Base-by-base conservation (phyloP, 2,888 invertebrate species). In the Rotaria magnacalcarata region DNA sequence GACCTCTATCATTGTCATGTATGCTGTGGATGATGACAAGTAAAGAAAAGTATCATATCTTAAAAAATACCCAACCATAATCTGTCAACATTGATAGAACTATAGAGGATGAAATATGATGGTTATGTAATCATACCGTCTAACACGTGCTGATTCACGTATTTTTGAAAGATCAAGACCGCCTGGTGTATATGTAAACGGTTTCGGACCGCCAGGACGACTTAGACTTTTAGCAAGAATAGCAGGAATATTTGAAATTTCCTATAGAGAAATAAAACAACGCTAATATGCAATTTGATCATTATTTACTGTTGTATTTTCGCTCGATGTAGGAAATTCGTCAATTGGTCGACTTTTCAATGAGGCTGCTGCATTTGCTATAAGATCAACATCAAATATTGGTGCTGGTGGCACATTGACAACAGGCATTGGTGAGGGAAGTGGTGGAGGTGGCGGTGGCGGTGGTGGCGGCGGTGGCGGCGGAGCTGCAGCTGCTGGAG, bases 171-270 rank as follows among this genome's bases (percentile, higher is more conserved):
- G 84, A 56, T 87, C 87, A n/a, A 87, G 56, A 56, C 87, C 87
- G 27, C 87, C 85, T 14, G 87, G 87, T 19, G 85, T 87, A 54
- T 87, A 87, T 6, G 87, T 60, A 54, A 87, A 87, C 24, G 87
- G 87, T 54, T 87, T 87, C 41, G 84, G 84, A 27, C 87, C 87
- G 56, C 75, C 85, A 47, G 85, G 86, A 43, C 80, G 43, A n/a
- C 80, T n/a, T 3, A 80, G n/a, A 47, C 47, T 80, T 80, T 80
- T 80, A 21, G 47, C 47, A 24, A 80, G 24, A 21, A 47, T 47
- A n/a, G 80, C 80, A 10, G 80, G 80, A 47, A 80, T 47, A 80
- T 16, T 80, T 80, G 47, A 0, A 24, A 0, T 4, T 8, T 80
- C 80, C 80, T 80, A n/a, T 10, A 80, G 14, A 10, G 16, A 80